phyloP scores from a whole-genome alignment of 2,888 invertebrate genomes.

The Agrochola litura region DNA sequence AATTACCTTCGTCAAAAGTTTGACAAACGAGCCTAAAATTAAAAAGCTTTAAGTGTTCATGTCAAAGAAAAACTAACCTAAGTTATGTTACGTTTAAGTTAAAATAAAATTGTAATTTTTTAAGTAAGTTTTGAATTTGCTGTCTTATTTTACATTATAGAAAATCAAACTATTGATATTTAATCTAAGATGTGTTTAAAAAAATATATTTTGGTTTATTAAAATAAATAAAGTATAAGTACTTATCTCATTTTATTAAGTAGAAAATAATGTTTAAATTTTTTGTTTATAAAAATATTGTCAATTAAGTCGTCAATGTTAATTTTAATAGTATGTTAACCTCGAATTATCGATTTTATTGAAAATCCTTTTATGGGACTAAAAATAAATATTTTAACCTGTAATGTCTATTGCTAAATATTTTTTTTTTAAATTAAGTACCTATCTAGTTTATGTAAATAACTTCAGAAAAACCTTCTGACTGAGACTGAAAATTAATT shows the following conservation, averaged over 20 bases:
- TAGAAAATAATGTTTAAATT: not conserved
- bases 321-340: slow-evolving; percentile 44
- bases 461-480: slow-evolving; percentile 63
- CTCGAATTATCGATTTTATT: slow-evolving; percentile 50
- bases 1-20: slow-evolving; percentile 62
- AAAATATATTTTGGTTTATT: slow-evolving; percentile 1
- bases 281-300: slow-evolving; percentile 21
- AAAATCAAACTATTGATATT: slow-evolving; percentile 18
- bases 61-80: slow-evolving; percentile 81
- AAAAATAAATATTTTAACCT: slow-evolving; percentile 36
- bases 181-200: slow-evolving; percentile 29
- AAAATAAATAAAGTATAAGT: slow-evolving; percentile 5
- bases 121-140: slow-evolving; percentile 26
- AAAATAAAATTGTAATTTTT: slow-evolving; percentile 32
- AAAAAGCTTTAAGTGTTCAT: slow-evolving; percentile 86
- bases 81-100: slow-evolving; percentile 41
- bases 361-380: slow-evolving; percentile 27
- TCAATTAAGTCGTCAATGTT: slow-evolving; percentile 58
- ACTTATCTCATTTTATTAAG: slow-evolving; percentile 14
- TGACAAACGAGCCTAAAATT: slow-evolving; percentile 80
- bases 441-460: slow-evolving; percentile 56
- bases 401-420: slow-evolving; percentile 43
- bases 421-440: slow-evolving; percentile 32
- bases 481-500: slow-evolving; percentile 67
- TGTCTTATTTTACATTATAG: slow-evolving; percentile 17